Evolutionary conservation across 2,113 vertebrate species (phyloP).

Genomic region (Monarcha castaneiventris): DNA sequence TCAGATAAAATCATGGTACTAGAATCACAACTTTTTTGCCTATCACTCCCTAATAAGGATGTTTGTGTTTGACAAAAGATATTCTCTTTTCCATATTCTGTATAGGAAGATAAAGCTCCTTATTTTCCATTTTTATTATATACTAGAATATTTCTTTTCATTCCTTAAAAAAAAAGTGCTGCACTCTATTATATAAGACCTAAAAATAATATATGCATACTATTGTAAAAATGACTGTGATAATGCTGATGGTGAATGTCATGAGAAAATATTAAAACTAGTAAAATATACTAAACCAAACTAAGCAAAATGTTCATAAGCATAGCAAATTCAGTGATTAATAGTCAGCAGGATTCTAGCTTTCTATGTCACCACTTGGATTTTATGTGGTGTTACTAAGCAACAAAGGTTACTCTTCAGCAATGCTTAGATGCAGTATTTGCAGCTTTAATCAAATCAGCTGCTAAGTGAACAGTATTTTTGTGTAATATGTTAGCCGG

Average conservation of each 20-base stretch:
- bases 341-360: slow-evolving; percentile 40
- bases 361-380: slow-evolving; percentile 18
- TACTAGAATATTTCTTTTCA: neutral
- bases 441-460: slow-evolving; percentile 46
- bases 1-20: neutral
- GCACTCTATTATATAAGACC: neutral
- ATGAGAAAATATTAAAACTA: neutral
- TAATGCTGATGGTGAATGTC: neutral
- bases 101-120: neutral
- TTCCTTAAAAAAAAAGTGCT: neutral
- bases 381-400: slow-evolving; percentile 60
- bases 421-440: slow-evolving; percentile 24
- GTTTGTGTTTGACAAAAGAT: neutral
- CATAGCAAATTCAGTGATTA: slow-evolving; percentile 40
- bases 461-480: slow-evolving; percentile 36
- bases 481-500: neutral
- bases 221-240: neutral
- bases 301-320: neutral
- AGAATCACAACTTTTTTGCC: neutral
- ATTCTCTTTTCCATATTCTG: fast-evolving
- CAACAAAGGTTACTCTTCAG: slow-evolving; percentile 57
- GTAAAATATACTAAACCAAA: neutral
- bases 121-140: neutral
- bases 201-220: neutral
- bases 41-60: neutral